These are phyloP conservation scores for Drymodes brunneopygia DNA, from an alignment of 2,113 vertebrate species.

Conservation along the genomic window DNA sequence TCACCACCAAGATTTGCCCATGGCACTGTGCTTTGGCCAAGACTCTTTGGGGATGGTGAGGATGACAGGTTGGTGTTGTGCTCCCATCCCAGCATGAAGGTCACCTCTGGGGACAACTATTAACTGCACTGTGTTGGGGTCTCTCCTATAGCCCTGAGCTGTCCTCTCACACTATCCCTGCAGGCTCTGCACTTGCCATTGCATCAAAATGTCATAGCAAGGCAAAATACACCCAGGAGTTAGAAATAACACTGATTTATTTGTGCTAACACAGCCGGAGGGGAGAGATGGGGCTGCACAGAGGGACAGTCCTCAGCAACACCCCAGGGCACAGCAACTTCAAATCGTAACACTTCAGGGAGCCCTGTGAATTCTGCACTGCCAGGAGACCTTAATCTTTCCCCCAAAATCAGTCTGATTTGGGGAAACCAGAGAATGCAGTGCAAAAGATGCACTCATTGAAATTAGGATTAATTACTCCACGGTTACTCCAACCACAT, in stretches of 20 bases:
- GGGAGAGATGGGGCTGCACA: neutral
- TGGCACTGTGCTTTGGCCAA: neutral
- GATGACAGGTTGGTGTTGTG: neutral
- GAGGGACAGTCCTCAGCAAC: neutral
- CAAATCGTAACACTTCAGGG: neutral
- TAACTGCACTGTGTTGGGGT: rapidly evolving
- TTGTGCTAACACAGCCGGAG: neutral
- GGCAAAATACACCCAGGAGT: neutral
- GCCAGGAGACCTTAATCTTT: neutral
- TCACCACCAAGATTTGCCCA: neutral
- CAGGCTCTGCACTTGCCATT: neutral
- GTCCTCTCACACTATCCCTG: neutral
- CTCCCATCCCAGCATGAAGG: neutral
- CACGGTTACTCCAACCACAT: rapidly evolving
- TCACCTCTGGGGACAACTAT: neutral
- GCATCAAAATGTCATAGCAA: neutral
- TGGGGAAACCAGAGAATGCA: rapidly evolving
- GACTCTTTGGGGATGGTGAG: neutral
- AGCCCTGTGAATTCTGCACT: neutral
- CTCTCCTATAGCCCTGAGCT: neutral
- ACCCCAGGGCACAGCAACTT: neutral
- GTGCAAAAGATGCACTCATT: neutral
- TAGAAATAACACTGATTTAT: neutral
- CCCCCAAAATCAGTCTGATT: neutral
- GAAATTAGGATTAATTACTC: neutral